Conservation (phyloP, 2,888 invertebrate species). For the Tenthredo notha region DNA sequence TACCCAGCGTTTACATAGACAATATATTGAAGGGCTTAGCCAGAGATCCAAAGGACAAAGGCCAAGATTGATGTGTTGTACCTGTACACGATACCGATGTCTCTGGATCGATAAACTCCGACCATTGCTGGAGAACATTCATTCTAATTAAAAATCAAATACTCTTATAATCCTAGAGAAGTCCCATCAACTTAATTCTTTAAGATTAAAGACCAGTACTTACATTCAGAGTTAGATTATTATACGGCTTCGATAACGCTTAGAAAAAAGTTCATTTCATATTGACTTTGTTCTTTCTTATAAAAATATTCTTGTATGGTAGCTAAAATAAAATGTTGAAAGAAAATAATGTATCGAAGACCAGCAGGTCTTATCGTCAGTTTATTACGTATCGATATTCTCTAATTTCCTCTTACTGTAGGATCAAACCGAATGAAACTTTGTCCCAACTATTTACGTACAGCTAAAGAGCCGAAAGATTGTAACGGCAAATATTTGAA, state of each 20-base stretch:
- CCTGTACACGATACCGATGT: too few relatives aligned
- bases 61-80: not conserved
- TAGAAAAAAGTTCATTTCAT: not conserved
- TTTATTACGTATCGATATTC: not conserved
- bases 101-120: not conserved
- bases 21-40: constrained; percentile 30
- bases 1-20: constrained; percentile 39
- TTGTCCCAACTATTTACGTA: not conserved
- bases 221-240: not conserved
- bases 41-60: not conserved
- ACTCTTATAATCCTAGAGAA: not conserved
- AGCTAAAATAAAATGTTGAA: constrained; percentile 24
- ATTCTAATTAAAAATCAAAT: not conserved
- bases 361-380: not conserved
- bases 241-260: not conserved
- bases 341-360: not conserved
- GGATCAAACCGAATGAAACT: not conserved
- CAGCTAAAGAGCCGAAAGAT: not conserved
- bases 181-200: not conserved
- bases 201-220: not conserved
- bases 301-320: constrained; percentile 37
- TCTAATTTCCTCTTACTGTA: not conserved
- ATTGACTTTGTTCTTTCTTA: not conserved
- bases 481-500: not conserved
- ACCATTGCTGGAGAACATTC: not conserved